Evolutionary conservation across 2,113 vertebrate genomes (phyloP), one percentile per base, ranked within the genome.

Genomic region (Grantiella picta): DNA sequence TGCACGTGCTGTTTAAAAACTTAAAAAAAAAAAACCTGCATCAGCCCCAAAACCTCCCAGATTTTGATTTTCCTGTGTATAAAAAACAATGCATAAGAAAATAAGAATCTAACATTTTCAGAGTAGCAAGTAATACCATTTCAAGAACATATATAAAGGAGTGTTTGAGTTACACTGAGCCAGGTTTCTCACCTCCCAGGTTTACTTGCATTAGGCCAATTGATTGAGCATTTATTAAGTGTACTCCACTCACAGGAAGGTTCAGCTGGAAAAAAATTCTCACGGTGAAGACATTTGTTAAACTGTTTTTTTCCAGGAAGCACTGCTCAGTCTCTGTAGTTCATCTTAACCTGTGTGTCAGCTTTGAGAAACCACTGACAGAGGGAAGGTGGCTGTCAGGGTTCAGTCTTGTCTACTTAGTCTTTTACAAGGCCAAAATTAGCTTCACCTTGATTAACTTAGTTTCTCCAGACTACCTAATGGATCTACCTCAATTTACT

Each of bases 381-480:
- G 25, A 59, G 89, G 47, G 70, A 82, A 57, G 52, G 50, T 0
- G 0, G 17, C 47, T 94, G 71, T 60, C 68, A 93, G 50, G 71
- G 76, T 47, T 90, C 63, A 45, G 28, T 59, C 85, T 79, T 12
- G 9, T 63, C 88, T 79, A 40, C 90, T 89, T 77, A 94, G 71
- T 49, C n/a, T 36, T 90, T 80, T 52, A 82, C 70, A 50, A 82
- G 38, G 61, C 59, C 87, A 90, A 91, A 95, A 92, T 94, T 81
- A 94, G 82, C 92, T 94, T 95, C 79, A 93, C 65, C 84, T 89
- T 80, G 53, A 90, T 94, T 94, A 94, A 69, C 84, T 95, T n/a
- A 28, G 38, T 89, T 91, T 87, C 71, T 77, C 31, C 47, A 85
- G 75, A 75, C 52, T 66, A 28, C 33, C 70, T 82, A 38, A 83